Conservation (phyloP, 2,113 vertebrate genomes). For the Jaculus jaculus region DNA sequence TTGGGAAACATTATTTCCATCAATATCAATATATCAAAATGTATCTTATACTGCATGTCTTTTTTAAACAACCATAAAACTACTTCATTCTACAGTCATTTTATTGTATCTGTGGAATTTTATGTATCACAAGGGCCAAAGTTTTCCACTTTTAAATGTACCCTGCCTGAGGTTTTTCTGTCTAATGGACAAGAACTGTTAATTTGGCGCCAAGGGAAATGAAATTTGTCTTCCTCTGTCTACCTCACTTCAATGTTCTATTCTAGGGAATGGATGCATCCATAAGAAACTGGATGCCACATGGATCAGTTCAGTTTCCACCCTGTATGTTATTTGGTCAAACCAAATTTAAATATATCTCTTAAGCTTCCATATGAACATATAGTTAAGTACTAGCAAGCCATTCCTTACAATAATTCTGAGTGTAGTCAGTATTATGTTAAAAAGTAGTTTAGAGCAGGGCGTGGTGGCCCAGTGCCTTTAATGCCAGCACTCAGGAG, state of each 20-base stretch:
- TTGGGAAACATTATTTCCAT: neutral
- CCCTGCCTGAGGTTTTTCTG: neutral
- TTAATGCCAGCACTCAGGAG: no score
- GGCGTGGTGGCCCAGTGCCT: no score
- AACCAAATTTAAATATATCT: neutral
- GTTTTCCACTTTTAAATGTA: neutral
- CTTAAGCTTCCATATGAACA: neutral
- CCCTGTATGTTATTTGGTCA: neutral
- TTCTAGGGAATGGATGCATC: neutral
- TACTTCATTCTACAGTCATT: neutral
- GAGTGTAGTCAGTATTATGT: neutral
- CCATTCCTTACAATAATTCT: neutral
- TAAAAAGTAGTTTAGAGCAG: neutral
- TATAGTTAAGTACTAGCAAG: neutral
- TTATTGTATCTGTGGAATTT: neutral
- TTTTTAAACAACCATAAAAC: neutral
- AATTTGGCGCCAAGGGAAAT: neutral
- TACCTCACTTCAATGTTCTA: neutral
- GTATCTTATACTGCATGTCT: neutral
- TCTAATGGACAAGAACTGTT: neutral
- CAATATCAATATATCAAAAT: neutral
- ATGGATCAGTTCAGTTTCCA: neutral
- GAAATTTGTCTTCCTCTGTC: neutral
- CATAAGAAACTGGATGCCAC: neutral
- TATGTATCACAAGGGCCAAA: neutral